Evolutionary conservation across 2,113 vertebrate species (phyloP).

Genomic region (Pagrus major): DNA sequence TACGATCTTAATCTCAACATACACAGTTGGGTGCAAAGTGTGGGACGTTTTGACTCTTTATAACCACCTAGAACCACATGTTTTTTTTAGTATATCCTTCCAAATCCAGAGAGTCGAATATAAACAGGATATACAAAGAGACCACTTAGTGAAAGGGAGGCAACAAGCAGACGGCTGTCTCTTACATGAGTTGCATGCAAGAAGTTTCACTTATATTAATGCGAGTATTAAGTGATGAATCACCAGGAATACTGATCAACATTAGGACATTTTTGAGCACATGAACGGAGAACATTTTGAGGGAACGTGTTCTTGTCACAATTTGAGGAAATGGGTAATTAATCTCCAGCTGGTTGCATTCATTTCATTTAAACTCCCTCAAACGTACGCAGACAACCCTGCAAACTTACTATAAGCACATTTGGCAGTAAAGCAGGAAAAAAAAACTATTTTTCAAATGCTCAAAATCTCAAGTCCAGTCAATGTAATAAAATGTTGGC

Average conservation of each 20-base stretch:
- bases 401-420: no score
- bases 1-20: slow-evolving; percentile 3
- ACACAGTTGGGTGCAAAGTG: slow-evolving; percentile 29
- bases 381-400: no score
- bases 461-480: no score
- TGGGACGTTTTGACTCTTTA: slow-evolving; percentile 10
- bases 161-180: slow-evolving; percentile 57
- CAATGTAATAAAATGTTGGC: no score
- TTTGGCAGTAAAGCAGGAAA: no score
- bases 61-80: slow-evolving; percentile 12
- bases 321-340: background rate
- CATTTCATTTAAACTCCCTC: no score
- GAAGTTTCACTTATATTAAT: slow-evolving; percentile 47
- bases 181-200: slow-evolving; percentile 79
- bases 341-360: slow-evolving; percentile 10
- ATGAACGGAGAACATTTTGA: background rate
- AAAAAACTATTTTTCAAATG: no score
- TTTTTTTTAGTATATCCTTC: slow-evolving; percentile 15
- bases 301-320: background rate
- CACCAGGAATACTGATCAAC: background rate
- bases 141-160: slow-evolving; percentile 60
- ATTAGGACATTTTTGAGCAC: slow-evolving; percentile 17
- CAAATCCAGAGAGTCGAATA: slow-evolving; percentile 31
- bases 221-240: slow-evolving; percentile 11
- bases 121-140: slow-evolving; percentile 63